Conservation (phyloP, 2,888 invertebrate genomes). For the Folsomia manolachei region DNA sequence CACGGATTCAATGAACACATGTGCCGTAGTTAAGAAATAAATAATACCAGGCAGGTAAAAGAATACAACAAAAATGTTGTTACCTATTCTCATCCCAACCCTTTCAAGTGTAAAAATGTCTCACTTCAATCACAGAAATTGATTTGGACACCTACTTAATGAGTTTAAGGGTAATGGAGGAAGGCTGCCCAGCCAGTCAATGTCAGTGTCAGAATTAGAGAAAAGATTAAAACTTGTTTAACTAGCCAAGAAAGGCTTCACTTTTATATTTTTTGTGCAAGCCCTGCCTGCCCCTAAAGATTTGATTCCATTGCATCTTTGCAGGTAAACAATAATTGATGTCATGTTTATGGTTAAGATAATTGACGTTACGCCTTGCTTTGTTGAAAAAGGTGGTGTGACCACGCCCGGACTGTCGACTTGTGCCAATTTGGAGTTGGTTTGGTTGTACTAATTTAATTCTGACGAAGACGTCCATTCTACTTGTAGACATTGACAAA, state of each 20-base stretch:
- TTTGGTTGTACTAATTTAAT: constrained; percentile 31
- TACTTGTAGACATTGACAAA: neutral
- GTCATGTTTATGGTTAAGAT: constrained; percentile 48
- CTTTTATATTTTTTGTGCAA: constrained; percentile 3
- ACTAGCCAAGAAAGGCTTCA: constrained; percentile 9
- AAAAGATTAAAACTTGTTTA: constrained; percentile 18
- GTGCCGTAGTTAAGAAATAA: no score
- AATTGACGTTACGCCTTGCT: constrained; percentile 44
- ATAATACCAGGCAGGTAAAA: no score
- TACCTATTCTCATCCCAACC: no score
- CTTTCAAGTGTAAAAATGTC: neutral
- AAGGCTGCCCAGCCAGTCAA: constrained; percentile 4
- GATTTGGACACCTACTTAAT: constrained; percentile 11
- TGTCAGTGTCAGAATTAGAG: constrained; percentile 31
- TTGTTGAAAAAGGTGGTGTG: constrained; percentile 37
- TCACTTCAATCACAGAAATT: neutral
- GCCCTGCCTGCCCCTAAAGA: neutral
- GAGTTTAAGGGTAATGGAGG: neutral
- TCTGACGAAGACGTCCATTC: neutral
- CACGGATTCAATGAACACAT: no score
- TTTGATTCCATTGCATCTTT: constrained; percentile 1
- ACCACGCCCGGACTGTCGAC: constrained; percentile 44
- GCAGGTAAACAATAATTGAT: constrained; percentile 39
- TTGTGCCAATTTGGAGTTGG: constrained; percentile 46
- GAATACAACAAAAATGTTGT: no score